phyloP scores from a whole-genome alignment of 2,888 invertebrate species.

The Cheilosia variabilis region DNA sequence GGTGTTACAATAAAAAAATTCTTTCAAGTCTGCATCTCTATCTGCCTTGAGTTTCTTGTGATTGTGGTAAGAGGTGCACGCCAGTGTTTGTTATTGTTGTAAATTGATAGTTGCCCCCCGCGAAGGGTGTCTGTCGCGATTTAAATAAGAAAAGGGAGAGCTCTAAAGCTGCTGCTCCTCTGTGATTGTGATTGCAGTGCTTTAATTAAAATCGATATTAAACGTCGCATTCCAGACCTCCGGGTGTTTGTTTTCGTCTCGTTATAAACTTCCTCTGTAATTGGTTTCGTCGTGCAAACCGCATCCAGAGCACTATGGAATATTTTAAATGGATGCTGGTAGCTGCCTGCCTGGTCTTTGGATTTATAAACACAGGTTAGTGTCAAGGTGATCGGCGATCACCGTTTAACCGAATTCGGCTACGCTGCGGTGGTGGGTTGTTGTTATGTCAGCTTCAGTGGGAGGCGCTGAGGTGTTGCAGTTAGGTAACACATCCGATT shows the following conservation, averaged over 20 bases:
- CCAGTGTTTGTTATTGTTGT: constrained; percentile 29
- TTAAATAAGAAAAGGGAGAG: constrained; percentile 33
- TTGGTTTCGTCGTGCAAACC: constrained; percentile 3
- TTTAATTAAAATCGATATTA: constrained; percentile 47
- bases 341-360: constrained; percentile 34
- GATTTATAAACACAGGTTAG: constrained; percentile 63
- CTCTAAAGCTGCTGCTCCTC: constrained; percentile 6
- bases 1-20: constrained; percentile 22
- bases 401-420: background rate
- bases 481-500: constrained; percentile 7
- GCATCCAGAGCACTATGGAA: constrained; percentile 48
- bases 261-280: constrained; percentile 48
- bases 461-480: background rate
- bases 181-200: constrained; percentile 14
- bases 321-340: constrained; percentile 48
- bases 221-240: constrained; percentile 20
- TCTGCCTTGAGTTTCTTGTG: background rate
- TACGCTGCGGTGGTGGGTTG: background rate
- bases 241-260: constrained; percentile 37
- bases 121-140: constrained; percentile 29
- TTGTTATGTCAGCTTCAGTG: background rate
- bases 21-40: constrained; percentile 14
- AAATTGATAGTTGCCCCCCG: background rate
- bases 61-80: constrained; percentile 25
- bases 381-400: constrained; percentile 29